These are phyloP conservation scores for Chaetophractus vellerosus DNA, from an alignment of 2,797 vertebrate genomes.

Conservation along the genomic window DNA sequence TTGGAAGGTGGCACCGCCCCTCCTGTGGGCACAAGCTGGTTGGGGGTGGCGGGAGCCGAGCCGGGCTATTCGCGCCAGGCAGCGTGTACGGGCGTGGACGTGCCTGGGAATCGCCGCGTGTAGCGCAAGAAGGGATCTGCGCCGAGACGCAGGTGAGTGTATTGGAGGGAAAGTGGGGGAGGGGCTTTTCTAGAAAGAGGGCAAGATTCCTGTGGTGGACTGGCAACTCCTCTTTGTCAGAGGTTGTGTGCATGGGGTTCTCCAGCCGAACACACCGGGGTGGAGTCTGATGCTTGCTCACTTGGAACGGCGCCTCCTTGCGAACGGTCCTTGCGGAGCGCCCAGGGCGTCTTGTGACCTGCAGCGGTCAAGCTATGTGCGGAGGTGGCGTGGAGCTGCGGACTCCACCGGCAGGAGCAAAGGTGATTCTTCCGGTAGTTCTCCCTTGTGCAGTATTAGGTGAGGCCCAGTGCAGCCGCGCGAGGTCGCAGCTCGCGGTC, in stretches of 20 bases:
- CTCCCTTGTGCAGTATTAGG: not conserved
- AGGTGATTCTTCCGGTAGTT: too few relatives aligned
- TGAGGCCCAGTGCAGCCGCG: conserved; percentile 10
- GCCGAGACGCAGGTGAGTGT: conserved; percentile 83
- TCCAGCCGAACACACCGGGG: not conserved
- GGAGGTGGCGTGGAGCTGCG: conserved; percentile 18
- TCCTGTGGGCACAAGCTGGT: not conserved
- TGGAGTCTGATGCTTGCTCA: not conserved
- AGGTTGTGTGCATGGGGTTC: not conserved
- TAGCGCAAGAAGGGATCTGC: conserved; percentile 62
- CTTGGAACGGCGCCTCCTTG: not conserved
- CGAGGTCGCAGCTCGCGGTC: conserved; percentile 49
- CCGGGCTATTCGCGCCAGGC: conserved; percentile 30
- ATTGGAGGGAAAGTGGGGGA: conserved; percentile 68
- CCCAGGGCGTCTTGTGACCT: not conserved
- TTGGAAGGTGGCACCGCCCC: conserved; percentile 67
- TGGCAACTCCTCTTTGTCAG: not conserved
- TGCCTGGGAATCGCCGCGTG: conserved; percentile 40
- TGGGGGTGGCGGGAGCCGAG: conserved; percentile 49
- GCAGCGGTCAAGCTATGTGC: not conserved
- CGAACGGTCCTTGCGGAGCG: not conserved
- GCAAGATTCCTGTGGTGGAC: not conserved
- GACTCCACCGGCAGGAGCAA: not conserved
- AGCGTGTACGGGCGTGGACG: conserved; percentile 77
- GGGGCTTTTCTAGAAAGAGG: conserved; percentile 5